phyloP scores from a whole-genome alignment of 1,140 invertebrate species.

The Platyura marginata region DNA sequence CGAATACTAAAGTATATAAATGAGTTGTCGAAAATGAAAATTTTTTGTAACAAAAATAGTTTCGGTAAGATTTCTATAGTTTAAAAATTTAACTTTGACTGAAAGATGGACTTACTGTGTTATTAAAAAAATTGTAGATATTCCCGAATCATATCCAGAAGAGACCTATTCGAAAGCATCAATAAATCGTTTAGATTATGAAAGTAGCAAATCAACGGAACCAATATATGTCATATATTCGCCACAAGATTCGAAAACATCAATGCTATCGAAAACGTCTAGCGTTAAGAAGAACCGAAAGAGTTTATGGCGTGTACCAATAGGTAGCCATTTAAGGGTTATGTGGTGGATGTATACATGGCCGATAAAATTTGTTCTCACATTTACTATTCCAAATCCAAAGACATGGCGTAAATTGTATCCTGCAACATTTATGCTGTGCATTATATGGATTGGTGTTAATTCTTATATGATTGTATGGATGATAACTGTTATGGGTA shows the following conservation, averaged over 20 bases:
- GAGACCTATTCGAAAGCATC: too few species aligned
- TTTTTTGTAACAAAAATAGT: too few species aligned
- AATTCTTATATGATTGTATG: constrained; percentile 77
- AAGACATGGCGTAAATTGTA: constrained; percentile 46
- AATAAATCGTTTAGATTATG: too few species aligned
- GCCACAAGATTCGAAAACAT: too few species aligned
- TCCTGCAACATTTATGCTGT: constrained; percentile 67
- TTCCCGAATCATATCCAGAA: too few species aligned
- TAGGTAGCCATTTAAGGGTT: constrained; percentile 8
- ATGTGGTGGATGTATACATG: constrained; percentile 42
- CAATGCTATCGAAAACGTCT: too few species aligned
- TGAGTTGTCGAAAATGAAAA: constrained; percentile 21
- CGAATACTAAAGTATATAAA: constrained; percentile 23
- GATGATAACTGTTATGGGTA: constrained; percentile 79
- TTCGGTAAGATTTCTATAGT: too few species aligned
- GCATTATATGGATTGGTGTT: constrained; percentile 65
- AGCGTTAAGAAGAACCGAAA: constrained; percentile 16
- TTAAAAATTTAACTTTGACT: too few species aligned
- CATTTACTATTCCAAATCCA: constrained; percentile 56
- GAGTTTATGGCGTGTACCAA: constrained; percentile 20
- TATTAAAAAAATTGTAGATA: too few species aligned
- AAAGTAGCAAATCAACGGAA: too few species aligned
- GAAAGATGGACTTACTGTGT: too few species aligned
- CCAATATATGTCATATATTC: too few species aligned
- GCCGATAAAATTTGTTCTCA: constrained; percentile 47